Evolutionary conservation across 2,888 invertebrate species (phyloP).

Genomic region (Leucophora obtusa): DNA sequence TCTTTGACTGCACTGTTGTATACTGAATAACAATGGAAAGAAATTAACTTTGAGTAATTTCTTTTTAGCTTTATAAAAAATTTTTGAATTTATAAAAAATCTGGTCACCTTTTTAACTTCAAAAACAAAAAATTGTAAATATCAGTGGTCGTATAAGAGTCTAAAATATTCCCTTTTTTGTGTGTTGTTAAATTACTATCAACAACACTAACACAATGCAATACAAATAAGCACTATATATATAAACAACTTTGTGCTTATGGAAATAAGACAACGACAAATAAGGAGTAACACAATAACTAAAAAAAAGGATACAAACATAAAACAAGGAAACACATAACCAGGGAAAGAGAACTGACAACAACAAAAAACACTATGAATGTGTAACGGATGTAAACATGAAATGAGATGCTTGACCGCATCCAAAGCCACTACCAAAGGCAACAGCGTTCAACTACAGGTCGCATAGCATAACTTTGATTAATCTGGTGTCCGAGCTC

Average conservation of each 20-base stretch:
- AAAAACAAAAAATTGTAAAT: not conserved
- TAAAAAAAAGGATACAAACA: conserved; percentile 23
- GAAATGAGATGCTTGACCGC: conserved; percentile 62
- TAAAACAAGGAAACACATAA: conserved; percentile 20
- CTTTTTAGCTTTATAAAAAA: too few species aligned
- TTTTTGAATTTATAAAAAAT: not conserved
- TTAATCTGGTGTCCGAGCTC: conserved; percentile 56
- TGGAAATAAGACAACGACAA: conserved; percentile 51
- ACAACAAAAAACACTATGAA: conserved; percentile 48
- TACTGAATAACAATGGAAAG: too few species aligned
- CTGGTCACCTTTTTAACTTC: not conserved
- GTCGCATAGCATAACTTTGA: conserved; percentile 59
- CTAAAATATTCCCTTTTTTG: conserved; percentile 19
- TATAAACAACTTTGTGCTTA: conserved; percentile 27
- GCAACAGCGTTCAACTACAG: conserved; percentile 53
- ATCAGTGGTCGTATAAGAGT: not conserved
- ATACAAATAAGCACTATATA: not conserved
- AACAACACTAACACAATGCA: conserved; percentile 25
- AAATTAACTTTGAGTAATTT: too few species aligned
- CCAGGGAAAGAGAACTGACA: conserved; percentile 6
- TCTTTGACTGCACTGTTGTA: too few species aligned
- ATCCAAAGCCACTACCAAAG: conserved; percentile 57
- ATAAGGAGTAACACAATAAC: conserved; percentile 31
- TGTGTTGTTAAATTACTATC: conserved; percentile 36
- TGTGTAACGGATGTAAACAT: conserved; percentile 62